Evolutionary conservation across 2,113 vertebrate species (phyloP), one percentile per base, ranked within the genome.

Genomic region (Solea senegalensis): DNA sequence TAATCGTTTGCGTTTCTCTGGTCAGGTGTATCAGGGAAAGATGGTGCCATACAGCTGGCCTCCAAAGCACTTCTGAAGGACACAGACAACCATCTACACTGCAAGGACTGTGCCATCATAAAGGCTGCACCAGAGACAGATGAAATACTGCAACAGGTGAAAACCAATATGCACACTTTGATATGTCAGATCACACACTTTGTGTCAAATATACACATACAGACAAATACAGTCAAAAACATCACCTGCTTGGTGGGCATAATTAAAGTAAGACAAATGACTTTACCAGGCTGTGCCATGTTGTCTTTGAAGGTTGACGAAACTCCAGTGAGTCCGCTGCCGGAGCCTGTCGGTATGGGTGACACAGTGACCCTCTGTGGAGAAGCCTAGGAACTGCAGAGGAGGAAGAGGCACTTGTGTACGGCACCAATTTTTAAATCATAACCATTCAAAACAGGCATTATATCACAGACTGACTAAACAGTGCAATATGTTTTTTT

Each of bases 311-410:
- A 90, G 90, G 82, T 61, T 15, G 73, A 70, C 39, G 78, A 78
- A 21, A 39, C 52, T 8, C 50, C 61, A 2, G 64, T 9, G 44
- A 26, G 51, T 48, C 62, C 75, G 15, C 43, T 55, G 54, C 57
- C 82, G 8, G 89, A 86, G 27, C 61, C 86, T 26, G 53, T 84
- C 67, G 81, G 60, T 69, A 49, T 75, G 51, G 80, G 82, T 69
- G 86, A 83, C 44, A 89, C 88, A 80, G 72, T 59, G 76, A 72
- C 89, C 45, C 72, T 86, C 49, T 90, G 86, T 82, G 83, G 88
- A 70, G 89, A 91, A 78, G 82, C 77, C 4, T 88, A 80, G 76
- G 27, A 75, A 78, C 72, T 82, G 16, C 71, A 45, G 57, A 58
- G 8, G 57, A 39, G 34, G 51, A 26, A n/a, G 52, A 52, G 21